phyloP scores from a whole-genome alignment of 2,888 invertebrate genomes.

The Chymomyza fuscimana region DNA sequence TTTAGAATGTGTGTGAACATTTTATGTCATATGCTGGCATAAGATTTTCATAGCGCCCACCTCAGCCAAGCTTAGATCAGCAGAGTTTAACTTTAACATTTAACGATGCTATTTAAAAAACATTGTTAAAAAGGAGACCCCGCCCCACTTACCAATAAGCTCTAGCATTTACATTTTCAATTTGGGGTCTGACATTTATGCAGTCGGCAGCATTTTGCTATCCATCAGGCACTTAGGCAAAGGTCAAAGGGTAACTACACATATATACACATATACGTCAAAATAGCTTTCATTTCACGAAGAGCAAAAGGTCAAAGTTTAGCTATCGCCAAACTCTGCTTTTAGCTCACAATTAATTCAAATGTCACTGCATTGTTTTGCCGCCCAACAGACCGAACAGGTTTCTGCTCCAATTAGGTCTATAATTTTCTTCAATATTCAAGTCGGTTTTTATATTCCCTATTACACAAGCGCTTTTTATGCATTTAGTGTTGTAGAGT shows the following conservation, averaged over 20 bases:
- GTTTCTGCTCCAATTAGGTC: too few species aligned
- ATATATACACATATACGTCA: too few species aligned
- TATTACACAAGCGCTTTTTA: too few species aligned
- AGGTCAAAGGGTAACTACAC: neutral
- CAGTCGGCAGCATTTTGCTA: constrained; percentile 9
- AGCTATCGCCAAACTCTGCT: constrained; percentile 19
- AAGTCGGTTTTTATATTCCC: too few species aligned
- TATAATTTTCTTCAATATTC: too few species aligned
- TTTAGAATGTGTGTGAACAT: constrained; percentile 42
- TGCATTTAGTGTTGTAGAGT: too few species aligned
- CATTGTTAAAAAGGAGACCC: too few species aligned
- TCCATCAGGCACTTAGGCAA: neutral
- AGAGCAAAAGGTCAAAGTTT: constrained; percentile 54
- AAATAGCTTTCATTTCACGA: neutral
- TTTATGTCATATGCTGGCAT: constrained; percentile 34
- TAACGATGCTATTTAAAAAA: neutral
- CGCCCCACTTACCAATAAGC: too few species aligned
- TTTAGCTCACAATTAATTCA: constrained; percentile 64
- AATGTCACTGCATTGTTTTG: constrained; percentile 68
- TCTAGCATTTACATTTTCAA: neutral
- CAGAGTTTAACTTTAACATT: constrained; percentile 59
- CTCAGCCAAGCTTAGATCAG: constrained; percentile 30
- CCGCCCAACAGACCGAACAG: neutral
- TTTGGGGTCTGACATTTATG: neutral
- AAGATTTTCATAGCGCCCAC: constrained; percentile 68